These are phyloP conservation scores for Ariopsis seemanni DNA, from an alignment of 2,113 vertebrate genomes.

Conservation along the genomic window DNA sequence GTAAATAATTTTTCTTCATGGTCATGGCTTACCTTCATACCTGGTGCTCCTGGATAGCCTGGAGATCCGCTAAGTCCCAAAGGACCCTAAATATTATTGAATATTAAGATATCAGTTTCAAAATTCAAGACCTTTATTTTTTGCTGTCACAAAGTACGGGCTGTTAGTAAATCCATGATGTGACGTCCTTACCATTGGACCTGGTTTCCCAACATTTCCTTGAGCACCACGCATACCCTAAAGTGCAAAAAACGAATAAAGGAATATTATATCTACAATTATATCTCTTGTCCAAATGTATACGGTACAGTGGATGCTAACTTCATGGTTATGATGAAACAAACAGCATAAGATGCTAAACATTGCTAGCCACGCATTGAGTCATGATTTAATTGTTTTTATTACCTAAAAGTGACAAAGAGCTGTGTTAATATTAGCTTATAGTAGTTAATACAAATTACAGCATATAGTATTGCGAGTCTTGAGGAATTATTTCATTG, in stretches of 20 bases:
- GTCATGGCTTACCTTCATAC: slow-evolving; percentile 81
- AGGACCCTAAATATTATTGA: slow-evolving; percentile 78
- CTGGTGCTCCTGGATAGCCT: slow-evolving; percentile 92
- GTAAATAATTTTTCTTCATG: background rate
- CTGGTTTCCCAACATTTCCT: slow-evolving; percentile 88
- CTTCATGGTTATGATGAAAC: background rate
- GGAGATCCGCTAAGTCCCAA: slow-evolving; percentile 86
- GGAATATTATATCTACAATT: background rate
- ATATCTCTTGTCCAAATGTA: background rate
- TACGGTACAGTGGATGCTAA: background rate
- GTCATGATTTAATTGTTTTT: background rate
- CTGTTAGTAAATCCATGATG: background rate
- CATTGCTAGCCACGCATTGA: too few species aligned
- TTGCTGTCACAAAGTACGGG: background rate
- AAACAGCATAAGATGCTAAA: background rate
- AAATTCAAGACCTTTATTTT: background rate
- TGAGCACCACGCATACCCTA: slow-evolving; percentile 87
- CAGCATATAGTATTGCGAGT: background rate
- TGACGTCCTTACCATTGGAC: slow-evolving; percentile 71
- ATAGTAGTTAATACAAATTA: background rate
- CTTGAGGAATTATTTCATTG: background rate
- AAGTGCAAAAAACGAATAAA: slow-evolving; percentile 18
- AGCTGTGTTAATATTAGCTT: background rate
- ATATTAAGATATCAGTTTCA: background rate
- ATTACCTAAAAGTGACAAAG: background rate